Conservation (phyloP, 2,113 vertebrate genomes). For the Cranoglanis bouderius region DNA sequence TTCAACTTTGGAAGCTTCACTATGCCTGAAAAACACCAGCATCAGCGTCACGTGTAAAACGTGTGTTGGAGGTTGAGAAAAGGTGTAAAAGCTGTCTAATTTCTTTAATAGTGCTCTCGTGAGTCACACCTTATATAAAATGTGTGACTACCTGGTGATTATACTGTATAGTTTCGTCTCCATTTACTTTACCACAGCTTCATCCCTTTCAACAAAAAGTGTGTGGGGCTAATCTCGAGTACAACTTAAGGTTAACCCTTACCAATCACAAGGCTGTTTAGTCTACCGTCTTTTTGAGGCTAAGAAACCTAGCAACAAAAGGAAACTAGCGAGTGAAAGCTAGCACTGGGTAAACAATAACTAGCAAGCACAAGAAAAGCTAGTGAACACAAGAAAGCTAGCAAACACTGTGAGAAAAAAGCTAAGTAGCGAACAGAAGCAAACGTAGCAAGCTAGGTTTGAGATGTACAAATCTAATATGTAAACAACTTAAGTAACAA, state of each 20-base stretch:
- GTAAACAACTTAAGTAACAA: not conserved
- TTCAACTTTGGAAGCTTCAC: not conserved
- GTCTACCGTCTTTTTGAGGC: not conserved
- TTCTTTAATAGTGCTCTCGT: no score
- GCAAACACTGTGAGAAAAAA: not conserved
- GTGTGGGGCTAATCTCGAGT: not conserved
- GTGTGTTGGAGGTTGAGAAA: not conserved
- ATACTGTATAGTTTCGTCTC: not conserved
- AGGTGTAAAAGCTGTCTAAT: not conserved
- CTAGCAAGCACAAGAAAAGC: not conserved
- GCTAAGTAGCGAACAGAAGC: not conserved
- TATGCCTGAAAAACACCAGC: not conserved
- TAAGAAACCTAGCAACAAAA: not conserved
- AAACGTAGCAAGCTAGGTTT: not conserved
- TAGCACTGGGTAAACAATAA: not conserved
- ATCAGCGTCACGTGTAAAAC: not conserved
- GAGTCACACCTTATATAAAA: no score
- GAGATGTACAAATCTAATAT: not conserved
- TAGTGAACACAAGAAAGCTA: not conserved
- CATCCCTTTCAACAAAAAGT: not conserved
- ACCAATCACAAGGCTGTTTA: not conserved
- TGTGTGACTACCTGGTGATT: not conserved
- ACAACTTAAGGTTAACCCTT: not conserved
- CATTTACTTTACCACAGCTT: not conserved
- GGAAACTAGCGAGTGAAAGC: not conserved